phyloP scores from a whole-genome alignment of 2,113 vertebrate species.

The Rhabdornis inornatus region DNA sequence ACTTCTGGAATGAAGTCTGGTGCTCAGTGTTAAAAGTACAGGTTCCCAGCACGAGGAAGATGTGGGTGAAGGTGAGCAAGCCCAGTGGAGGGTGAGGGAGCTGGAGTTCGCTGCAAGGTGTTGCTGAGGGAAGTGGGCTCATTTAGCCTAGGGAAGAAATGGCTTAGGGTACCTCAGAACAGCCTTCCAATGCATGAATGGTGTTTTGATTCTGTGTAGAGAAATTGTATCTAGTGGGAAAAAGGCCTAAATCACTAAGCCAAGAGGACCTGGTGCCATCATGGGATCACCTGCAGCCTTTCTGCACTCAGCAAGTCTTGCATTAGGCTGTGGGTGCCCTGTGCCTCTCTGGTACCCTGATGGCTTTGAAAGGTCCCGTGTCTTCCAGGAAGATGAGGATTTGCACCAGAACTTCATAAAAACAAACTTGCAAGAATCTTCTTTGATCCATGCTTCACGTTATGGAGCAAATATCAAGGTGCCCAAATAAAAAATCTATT shows the following conservation, averaged over 20 bases:
- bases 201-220: not conserved
- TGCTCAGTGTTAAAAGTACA: not conserved
- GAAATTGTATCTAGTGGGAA: not conserved
- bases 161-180: not conserved
- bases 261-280: not conserved
- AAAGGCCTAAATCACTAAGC: not conserved
- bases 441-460: not conserved
- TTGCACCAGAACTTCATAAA: not conserved
- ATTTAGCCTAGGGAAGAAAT: not conserved
- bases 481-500: not conserved
- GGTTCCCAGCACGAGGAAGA: too few species aligned
- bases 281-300: not conserved
- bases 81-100: not conserved
- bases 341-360: not conserved
- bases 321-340: accelerated
- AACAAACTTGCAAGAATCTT: not conserved
- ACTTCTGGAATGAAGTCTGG: not conserved
- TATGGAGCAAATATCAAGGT: not conserved
- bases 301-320: not conserved
- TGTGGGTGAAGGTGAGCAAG: not conserved
- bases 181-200: not conserved
- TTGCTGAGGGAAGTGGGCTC: not conserved
- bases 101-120: not conserved
- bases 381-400: not conserved
- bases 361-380: not conserved